These are phyloP conservation scores for Aix galericulata DNA, from an alignment of 2,113 vertebrate species.

Conservation along the genomic window DNA sequence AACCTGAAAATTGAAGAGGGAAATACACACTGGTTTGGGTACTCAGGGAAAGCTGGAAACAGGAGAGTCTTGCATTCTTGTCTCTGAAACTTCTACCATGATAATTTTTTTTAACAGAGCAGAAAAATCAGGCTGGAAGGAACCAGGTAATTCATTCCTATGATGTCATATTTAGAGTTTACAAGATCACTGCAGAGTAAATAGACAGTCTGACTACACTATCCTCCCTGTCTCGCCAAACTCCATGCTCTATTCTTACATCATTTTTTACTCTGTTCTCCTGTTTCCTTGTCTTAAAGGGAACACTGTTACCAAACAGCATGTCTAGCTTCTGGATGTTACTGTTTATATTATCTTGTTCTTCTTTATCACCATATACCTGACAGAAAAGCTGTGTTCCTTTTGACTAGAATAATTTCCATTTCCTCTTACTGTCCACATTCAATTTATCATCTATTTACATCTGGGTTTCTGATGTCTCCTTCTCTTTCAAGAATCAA, in stretches of 20 bases:
- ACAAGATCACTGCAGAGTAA: neutral
- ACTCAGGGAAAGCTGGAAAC: neutral
- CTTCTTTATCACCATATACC: neutral
- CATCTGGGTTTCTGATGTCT: neutral
- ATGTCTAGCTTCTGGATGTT: neutral
- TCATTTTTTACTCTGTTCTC: neutral
- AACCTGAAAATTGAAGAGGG: neutral
- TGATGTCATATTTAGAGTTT: neutral
- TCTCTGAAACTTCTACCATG: neutral
- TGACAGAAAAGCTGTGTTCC: neutral
- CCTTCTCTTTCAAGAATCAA: neutral
- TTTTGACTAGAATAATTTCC: neutral
- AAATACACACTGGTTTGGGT: neutral
- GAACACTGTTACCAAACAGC: fast-evolving
- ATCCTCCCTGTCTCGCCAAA: neutral
- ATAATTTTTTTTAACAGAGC: neutral
- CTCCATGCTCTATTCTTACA: neutral
- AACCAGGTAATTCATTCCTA: neutral
- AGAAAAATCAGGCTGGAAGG: neutral
- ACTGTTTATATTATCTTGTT: neutral
- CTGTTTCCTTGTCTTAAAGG: neutral
- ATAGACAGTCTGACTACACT: neutral
- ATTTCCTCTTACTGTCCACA: neutral
- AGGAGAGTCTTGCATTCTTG: neutral
- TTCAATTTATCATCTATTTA: neutral